Base-by-base conservation (phyloP, 1,140 invertebrate genomes). In the Drosophila persimilis region DNA sequence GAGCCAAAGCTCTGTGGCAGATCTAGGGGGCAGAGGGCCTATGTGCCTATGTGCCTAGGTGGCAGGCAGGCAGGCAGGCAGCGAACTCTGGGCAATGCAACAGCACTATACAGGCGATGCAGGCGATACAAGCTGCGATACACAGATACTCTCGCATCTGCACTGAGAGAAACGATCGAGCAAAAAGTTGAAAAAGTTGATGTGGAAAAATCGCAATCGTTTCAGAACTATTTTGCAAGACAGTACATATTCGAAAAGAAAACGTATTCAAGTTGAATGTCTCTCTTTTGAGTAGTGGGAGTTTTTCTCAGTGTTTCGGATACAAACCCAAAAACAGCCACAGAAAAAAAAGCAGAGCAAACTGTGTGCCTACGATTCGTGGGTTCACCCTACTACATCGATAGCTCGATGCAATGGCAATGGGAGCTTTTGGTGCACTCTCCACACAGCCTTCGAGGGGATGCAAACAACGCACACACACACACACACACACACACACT, bases 321-420 rank as follows among this genome's bases (percentile, higher is more conserved):
- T 6, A 20, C 9, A 39, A 15, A 17, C 45, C 2, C 9, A n/a
- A 29, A 29, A 55, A 69, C 9, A 39, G 11, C 9, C 11, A 39
- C 35, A 39, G 11, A 3, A 69, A 66, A 56, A 57, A 13, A 48
- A 20, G 11, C 35, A 11, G 35, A 55, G 51, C 41, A 57, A 56
- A 61, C 35, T 39, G 35, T 54, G 35, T 41, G 47, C 46, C 31
- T 46, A 46, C 45, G 54, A 53, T 72, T 71, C 35, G 48, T 59
- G 65, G 75, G 73, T 52, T 53, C 45, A 52, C 51, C 63, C 35
- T 0, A 50, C 69, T 63, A 54, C 55, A 79, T 67, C 79, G 69
- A 77, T 81, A 70, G 47, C 79, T 69, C 73, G 60, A 62, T 54
- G 69, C 65, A 57, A 26, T 26, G 45, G 53, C 66, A 43, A 62